Conservation (phyloP, 2,113 vertebrate genomes). For the Trematomus loennbergii region DNA sequence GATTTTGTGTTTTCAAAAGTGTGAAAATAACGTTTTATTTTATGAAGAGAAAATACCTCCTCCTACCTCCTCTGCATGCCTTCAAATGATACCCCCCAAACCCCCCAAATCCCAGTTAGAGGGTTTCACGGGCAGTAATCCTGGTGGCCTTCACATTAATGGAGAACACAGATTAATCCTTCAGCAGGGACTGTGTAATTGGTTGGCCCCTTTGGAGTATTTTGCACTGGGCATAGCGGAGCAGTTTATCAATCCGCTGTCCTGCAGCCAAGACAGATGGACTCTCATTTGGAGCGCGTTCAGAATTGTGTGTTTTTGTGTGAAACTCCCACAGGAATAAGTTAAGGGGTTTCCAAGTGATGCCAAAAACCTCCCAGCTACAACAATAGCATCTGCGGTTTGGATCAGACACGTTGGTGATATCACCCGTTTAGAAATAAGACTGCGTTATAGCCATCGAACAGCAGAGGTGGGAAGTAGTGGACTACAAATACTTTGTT, state of each 20-base stretch:
- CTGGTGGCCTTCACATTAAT: slow-evolving; percentile 71
- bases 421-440: slow-evolving; percentile 68
- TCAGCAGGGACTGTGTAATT: slow-evolving; percentile 47
- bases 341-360: slow-evolving; percentile 53
- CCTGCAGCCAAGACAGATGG: slow-evolving; percentile 59
- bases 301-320: slow-evolving; percentile 55
- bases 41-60: no score
- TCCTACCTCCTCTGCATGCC: background rate
- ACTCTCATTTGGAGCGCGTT: slow-evolving; percentile 50
- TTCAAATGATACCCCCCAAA: no score
- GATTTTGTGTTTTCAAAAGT: no score
- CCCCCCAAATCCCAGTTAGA: slow-evolving; percentile 25
- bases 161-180: slow-evolving; percentile 62
- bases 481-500: no score
- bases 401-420: slow-evolving; percentile 65
- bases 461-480: background rate
- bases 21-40: no score
- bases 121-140: slow-evolving; percentile 64
- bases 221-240: slow-evolving; percentile 55
- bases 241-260: slow-evolving; percentile 59
- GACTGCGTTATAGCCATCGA: slow-evolving; percentile 52
- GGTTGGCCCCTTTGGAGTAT: slow-evolving; percentile 61
- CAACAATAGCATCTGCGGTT: slow-evolving; percentile 72
- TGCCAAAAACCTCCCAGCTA: slow-evolving; percentile 66
- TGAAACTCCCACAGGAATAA: slow-evolving; percentile 49